A percentile compares a stretch with the other conserved stretches of the same genome.
phyloP scores from a whole-genome alignment of 2,888 invertebrate species.

The Standfussiana lucernea region DNA sequence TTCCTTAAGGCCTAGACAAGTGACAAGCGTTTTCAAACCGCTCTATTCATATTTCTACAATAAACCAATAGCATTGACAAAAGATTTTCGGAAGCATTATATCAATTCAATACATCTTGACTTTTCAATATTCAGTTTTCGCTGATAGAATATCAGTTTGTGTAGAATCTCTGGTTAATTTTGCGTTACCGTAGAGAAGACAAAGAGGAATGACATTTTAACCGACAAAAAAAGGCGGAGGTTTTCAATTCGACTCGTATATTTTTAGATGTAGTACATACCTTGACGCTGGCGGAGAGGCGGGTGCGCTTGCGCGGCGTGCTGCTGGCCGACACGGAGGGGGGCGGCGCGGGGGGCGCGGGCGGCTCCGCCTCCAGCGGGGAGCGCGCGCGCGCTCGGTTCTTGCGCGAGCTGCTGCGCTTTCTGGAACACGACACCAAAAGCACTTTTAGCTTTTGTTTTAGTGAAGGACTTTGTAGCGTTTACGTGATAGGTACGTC shows the following conservation, averaged over 20 bases:
- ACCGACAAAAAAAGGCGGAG: too few species aligned
- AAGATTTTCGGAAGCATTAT: too few species aligned
- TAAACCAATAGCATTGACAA: too few species aligned
- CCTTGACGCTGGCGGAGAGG: slow-evolving; percentile 90
- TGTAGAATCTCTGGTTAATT: not conserved
- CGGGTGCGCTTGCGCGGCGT: slow-evolving; percentile 87
- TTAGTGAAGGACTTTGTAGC: not conserved
- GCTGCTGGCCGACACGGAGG: slow-evolving; percentile 83
- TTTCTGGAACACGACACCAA: slow-evolving; percentile 71
- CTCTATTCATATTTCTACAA: not conserved
- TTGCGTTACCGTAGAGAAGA: not conserved
- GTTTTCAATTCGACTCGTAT: too few species aligned
- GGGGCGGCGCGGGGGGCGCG: slow-evolving; percentile 69
- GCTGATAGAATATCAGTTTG: not conserved
- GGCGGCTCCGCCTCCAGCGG: slow-evolving; percentile 76
- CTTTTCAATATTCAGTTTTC: not conserved
- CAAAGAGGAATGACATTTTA: not conserved
- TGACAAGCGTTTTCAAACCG: not conserved
- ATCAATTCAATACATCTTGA: not conserved
- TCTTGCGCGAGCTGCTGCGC: slow-evolving; percentile 84
- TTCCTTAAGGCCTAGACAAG: not conserved
- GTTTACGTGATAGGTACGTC: not conserved
- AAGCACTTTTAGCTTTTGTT: not conserved
- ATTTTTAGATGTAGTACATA: not conserved
- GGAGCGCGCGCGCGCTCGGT: slow-evolving; percentile 83